These are phyloP conservation scores for Brachirus orientalis DNA, from an alignment of 2,113 vertebrate genomes.

Conservation along the genomic window DNA sequence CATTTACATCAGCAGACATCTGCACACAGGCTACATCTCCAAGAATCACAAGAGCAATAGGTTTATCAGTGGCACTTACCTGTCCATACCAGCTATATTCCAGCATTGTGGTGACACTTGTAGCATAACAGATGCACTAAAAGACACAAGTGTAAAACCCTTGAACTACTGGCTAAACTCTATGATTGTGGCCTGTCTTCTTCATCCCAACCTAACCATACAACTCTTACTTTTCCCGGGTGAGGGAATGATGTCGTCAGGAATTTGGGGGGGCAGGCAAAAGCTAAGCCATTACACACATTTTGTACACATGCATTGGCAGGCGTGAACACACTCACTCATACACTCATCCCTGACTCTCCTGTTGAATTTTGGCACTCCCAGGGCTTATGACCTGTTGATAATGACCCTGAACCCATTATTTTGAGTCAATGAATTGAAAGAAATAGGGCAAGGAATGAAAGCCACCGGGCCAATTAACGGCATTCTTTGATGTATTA, in stretches of 20 bases:
- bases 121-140: slow-evolving; percentile 1
- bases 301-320: slow-evolving; percentile 59
- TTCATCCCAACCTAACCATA: slow-evolving; percentile 38
- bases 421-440: slow-evolving; percentile 99
- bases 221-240: slow-evolving; percentile 52
- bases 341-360: slow-evolving; percentile 66
- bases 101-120: slow-evolving; percentile 86
- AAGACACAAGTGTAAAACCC: slow-evolving; percentile 3
- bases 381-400: slow-evolving; percentile 96
- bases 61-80: slow-evolving; percentile 85
- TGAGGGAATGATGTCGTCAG: slow-evolving; percentile 60
- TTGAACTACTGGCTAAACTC: neutral
- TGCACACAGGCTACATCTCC: too few species aligned
- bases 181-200: slow-evolving; percentile 26
- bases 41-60: neutral
- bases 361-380: slow-evolving; percentile 93
- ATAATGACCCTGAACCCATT: slow-evolving; percentile 99
- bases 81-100: slow-evolving; percentile 97
- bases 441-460: slow-evolving; percentile 99
- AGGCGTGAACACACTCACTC: slow-evolving; percentile 41
- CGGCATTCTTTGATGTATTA: slow-evolving; percentile 99
- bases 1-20: neutral
- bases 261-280: slow-evolving; percentile 51
- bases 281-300: slow-evolving; percentile 61
- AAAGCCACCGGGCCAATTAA: slow-evolving; percentile 99